Base-by-base conservation (phyloP, 2,113 vertebrate genomes). In the Promerops cafer region DNA sequence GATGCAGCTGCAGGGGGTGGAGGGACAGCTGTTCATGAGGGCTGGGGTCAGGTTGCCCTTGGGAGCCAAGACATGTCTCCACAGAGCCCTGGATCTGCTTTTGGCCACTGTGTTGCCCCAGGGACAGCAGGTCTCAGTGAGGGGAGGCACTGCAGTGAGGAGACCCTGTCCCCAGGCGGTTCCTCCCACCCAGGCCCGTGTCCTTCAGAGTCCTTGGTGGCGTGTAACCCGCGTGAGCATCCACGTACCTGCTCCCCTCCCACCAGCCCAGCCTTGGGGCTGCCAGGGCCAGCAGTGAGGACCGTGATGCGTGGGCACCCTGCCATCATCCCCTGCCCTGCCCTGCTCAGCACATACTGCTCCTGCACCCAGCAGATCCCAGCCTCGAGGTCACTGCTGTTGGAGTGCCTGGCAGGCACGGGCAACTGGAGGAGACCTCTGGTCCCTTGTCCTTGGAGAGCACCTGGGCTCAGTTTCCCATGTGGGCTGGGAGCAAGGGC, bases 191-290 rank as follows among this genome's bases (percentile, higher is more conserved):
- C 8, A 88, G 94, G 66, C 75, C 85, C 0, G 0, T 81, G 95
- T 47, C 94, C 95, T 97, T 96, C 94, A 83, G 88, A 92, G 95
- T 93, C 96, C 96, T 95, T 96, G 86, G 63, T 7, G 7, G 59
- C 5, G 0, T 9, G 40, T 52, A n/a, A 84, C 59, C 66, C 11
- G 2, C 0, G 6, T 82, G 71, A 93, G 59, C 6, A 8, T 57
- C 85, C 65, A 26, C 8, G 12, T 79, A 40, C 65, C 75, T 3
- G 2, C 44, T 71, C 49, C 33, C 52, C 65, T 83, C 65, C 84
- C 9, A 3, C 30, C 68, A 74, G 39, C 64, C 69, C 84, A 63
- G 31, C 74, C 44, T 0, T 10, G 53, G 65, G 56, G 54, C 47
- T 75, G 47, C 44, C 35, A 37, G 65, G 30, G 42, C 72, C 77